Evolutionary conservation across 2,113 vertebrate genomes (phyloP).

Genomic region (Peromyscus californicus): DNA sequence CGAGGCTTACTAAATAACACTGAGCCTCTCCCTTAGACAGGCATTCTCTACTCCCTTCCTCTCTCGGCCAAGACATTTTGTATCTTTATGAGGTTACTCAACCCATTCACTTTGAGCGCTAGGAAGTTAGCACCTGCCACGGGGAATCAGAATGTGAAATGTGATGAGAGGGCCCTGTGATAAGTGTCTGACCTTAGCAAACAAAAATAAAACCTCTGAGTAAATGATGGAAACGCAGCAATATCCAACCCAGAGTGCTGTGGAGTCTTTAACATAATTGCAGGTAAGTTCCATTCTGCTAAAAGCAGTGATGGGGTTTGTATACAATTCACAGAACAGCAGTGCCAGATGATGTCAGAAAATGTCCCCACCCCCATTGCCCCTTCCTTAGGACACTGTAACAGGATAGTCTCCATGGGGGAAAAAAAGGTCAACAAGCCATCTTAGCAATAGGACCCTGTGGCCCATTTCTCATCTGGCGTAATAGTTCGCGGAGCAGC

Average conservation of each 20-base stretch:
- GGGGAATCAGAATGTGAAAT: constrained; percentile 80
- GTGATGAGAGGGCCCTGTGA: constrained; percentile 74
- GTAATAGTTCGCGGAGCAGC: constrained; percentile 60
- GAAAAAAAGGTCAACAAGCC: constrained; percentile 45
- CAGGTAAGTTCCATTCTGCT: not conserved
- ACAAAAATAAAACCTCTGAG: constrained; percentile 72
- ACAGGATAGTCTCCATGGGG: constrained; percentile 67
- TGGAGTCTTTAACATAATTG: not conserved
- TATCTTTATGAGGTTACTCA: constrained; percentile 82
- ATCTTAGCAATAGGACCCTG: constrained; percentile 69
- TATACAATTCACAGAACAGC: not conserved
- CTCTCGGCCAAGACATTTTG: constrained; percentile 80
- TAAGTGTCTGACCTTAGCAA: constrained; percentile 78
- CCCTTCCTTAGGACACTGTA: constrained; percentile 55
- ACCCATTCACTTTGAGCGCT: constrained; percentile 81
- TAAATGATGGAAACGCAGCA: constrained; percentile 43
- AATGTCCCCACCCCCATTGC: not conserved
- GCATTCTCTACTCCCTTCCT: constrained; percentile 61
- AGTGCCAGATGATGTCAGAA: not conserved
- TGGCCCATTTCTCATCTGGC: constrained; percentile 78
- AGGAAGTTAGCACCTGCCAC: constrained; percentile 83
- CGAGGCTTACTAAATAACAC: constrained; percentile 46
- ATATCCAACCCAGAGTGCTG: not conserved
- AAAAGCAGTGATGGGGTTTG: not conserved
- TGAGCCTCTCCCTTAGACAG: constrained; percentile 29